A percentile compares a stretch with the other conserved stretches of the same genome.
Evolutionary conservation across 1,140 invertebrate species (phyloP).

Genomic region (Zaprionus taronus): DNA sequence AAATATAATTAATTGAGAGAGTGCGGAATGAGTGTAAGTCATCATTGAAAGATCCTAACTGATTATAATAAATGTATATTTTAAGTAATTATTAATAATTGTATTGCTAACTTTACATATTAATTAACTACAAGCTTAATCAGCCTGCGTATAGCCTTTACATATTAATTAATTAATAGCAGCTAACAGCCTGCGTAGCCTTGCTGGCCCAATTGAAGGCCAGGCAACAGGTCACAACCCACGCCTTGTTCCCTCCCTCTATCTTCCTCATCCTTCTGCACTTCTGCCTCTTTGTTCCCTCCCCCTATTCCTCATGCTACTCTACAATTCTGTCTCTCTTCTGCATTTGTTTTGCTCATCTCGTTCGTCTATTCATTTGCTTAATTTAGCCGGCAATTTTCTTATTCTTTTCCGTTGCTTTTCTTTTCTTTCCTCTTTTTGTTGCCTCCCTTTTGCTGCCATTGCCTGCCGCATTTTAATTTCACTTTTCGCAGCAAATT

Average conservation of each 20-base stretch:
- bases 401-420: slow-evolving; percentile 9
- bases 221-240: background rate
- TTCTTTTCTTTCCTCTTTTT: slow-evolving; percentile 22
- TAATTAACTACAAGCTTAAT: too few relatives aligned
- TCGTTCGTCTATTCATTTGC: slow-evolving; percentile 32
- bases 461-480: slow-evolving; percentile 67
- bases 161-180: too few relatives aligned
- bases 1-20: slow-evolving; percentile 36
- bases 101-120: too few relatives aligned
- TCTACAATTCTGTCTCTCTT: background rate
- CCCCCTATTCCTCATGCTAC: background rate
- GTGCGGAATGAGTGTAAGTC: background rate
- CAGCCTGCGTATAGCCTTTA: too few relatives aligned
- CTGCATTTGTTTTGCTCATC: slow-evolving; percentile 47
- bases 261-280: too few relatives aligned
- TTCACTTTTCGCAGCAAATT: slow-evolving; percentile 76
- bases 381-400: slow-evolving; percentile 51
- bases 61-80: too few relatives aligned
- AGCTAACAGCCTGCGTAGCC: too few relatives aligned
- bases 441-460: slow-evolving; percentile 17
- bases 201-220: too few relatives aligned
- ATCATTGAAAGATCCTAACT: too few relatives aligned
- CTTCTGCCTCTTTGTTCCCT: background rate
- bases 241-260: background rate
- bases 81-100: too few relatives aligned